Evolutionary conservation across 1,140 invertebrate genomes (phyloP).

Genomic region (Lordiphosa clarofinis): DNA sequence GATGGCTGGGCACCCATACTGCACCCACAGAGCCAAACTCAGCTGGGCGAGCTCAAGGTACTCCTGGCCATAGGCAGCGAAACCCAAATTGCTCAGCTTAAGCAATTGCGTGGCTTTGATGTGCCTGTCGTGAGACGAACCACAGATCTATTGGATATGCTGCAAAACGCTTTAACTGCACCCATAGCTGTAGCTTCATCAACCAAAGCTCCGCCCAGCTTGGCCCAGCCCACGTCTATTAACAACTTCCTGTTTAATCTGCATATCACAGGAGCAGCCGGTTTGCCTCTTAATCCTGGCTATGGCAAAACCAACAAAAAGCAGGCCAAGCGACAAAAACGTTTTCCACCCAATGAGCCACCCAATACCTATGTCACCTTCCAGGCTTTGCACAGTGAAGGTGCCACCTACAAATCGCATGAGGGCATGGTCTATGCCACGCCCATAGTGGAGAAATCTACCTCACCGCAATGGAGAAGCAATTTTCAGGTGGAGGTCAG

Average conservation of each 20-base stretch:
- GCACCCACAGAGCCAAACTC: slow-evolving; percentile 78
- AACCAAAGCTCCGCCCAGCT: slow-evolving; percentile 6
- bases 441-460: slow-evolving; percentile 80
- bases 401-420: slow-evolving; percentile 65
- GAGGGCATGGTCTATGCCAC: slow-evolving; percentile 80
- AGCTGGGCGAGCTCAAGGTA: slow-evolving; percentile 81
- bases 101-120: slow-evolving; percentile 80
- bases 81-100: slow-evolving; percentile 82
- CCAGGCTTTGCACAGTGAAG: slow-evolving; percentile 76
- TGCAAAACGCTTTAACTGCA: slow-evolving; percentile 76
- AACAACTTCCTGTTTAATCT: slow-evolving; percentile 79
- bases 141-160: slow-evolving; percentile 79
- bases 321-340: slow-evolving; percentile 53
- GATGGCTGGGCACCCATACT: slow-evolving; percentile 82
- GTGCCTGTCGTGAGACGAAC: slow-evolving; percentile 50
- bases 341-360: slow-evolving; percentile 71
- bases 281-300: slow-evolving; percentile 81
- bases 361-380: slow-evolving; percentile 84
- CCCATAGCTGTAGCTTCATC: slow-evolving; percentile 1
- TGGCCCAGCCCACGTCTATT: slow-evolving; percentile 42
- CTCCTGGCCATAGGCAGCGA: slow-evolving; percentile 83
- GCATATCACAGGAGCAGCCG: slow-evolving; percentile 82
- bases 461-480: slow-evolving; percentile 82
- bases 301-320: slow-evolving; percentile 60
- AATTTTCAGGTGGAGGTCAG: slow-evolving; percentile 81